A percentile compares a stretch with the other conserved stretches of the same genome.
phyloP scores from a whole-genome alignment of 2,797 vertebrate species.

The Rhynchonycteris naso region DNA sequence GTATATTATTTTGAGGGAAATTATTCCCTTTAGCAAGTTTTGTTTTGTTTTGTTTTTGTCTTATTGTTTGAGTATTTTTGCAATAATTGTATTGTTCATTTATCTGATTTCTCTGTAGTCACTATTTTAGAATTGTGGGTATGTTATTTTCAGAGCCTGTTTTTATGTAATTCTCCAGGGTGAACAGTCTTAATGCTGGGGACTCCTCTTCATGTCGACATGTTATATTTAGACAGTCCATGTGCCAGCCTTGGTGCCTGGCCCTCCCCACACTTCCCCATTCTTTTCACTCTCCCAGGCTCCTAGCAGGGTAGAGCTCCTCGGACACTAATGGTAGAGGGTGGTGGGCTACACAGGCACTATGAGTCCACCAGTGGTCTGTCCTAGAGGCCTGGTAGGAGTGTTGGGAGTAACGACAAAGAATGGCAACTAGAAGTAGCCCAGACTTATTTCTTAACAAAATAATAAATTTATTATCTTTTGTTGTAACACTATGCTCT shows the following conservation, averaged over 20 bases:
- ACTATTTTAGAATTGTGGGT: neutral
- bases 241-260: neutral
- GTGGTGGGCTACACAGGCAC: neutral
- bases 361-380: too few relatives aligned
- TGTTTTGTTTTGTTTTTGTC: neutral
- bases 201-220: neutral
- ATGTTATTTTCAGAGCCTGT: neutral
- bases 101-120: neutral
- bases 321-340: too few relatives aligned
- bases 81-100: neutral
- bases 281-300: accelerated
- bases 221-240: neutral
- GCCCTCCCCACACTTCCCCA: accelerated
- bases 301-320: neutral
- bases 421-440: neutral
- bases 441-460: neutral
- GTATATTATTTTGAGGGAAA: slow-evolving; percentile 13
- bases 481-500: neutral
- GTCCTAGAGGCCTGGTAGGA: neutral
- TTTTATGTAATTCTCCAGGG: neutral
- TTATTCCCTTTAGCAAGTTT: neutral
- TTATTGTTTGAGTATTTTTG: neutral
- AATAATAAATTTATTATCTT: neutral
- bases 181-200: neutral
- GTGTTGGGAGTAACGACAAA: neutral